Evolutionary conservation across 2,888 invertebrate species (phyloP), one percentile per base, ranked within the genome.

Genomic region (Alloplasta piceator): DNA sequence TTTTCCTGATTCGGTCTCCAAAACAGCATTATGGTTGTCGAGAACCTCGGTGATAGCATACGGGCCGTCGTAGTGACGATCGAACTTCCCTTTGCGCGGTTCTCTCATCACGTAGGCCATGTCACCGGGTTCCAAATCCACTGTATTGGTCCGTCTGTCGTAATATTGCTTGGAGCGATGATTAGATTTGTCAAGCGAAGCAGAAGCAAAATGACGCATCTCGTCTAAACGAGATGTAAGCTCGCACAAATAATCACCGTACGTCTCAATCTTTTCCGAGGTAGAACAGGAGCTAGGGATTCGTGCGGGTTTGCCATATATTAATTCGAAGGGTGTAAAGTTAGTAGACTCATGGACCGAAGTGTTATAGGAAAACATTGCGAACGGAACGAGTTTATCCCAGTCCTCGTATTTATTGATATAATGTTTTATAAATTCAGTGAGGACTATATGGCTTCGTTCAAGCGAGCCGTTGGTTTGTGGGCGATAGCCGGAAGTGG

Each of bases 391-490:
- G n/a, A 41, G 41, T 41, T 41, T 41, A 10, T 84, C 74, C 84
- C 82, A 84, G 14, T 82, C 75, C n/a, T 78, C 67, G 10, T 68
- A 72, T 10, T 64, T 48, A 36, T 75, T 58, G 0, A 78, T 52
- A 16, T 82, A 81, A 3, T 76, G 72, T 9, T 72, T 71, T 7
- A 78, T 48, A 26, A 56, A 83, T 60, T 82, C 82, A 0, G 67
- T 58, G 5, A 78, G 41, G 2, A 82, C 73, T 2, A 56, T 46
- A 55, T 80, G 81, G 5, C 72, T 79, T 6, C 78, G 46, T 48
- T 83, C 72, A 0, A 82, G 7, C 0, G 70, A 46, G 6, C 77
- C 81, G 38, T 77, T 82, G 1, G 61, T 68, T 73, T 82, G 77
- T 0, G n/a, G n/a, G n/a, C n/a, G n/a, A n/a, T n/a, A n/a, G n/a